Evolutionary conservation across 2,113 vertebrate genomes (phyloP).

Genomic region (Rhipidura dahli): DNA sequence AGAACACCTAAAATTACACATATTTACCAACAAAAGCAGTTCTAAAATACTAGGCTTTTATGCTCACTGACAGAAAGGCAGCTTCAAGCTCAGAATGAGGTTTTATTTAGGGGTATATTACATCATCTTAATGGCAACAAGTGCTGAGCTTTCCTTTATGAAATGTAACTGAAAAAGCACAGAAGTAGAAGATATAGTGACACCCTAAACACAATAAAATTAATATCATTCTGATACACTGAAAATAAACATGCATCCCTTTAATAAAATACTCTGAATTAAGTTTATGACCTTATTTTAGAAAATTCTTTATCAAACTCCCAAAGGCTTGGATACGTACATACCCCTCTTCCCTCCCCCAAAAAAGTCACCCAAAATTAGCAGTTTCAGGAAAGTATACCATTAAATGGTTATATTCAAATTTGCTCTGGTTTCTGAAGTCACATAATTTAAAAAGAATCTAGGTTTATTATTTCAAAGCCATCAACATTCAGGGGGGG

Average conservation of each 20-base stretch:
- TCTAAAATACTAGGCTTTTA: not conserved
- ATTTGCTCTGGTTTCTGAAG: not conserved
- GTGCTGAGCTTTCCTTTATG: not conserved
- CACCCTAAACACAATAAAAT: not conserved
- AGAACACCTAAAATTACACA: not conserved
- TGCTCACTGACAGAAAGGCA: not conserved
- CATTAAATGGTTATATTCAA: not conserved
- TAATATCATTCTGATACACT: not conserved
- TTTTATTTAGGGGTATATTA: not conserved
- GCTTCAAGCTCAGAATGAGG: not conserved
- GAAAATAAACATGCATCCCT: not conserved
- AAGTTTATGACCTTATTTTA: not conserved
- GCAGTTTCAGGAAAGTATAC: not conserved
- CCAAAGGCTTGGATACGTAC: not conserved
- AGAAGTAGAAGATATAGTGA: not conserved
- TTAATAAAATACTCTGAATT: not conserved
- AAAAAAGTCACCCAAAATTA: not conserved
- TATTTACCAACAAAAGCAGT: conserved; percentile 1
- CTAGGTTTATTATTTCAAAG: not conserved
- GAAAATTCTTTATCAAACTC: not conserved
- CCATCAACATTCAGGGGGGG: not conserved
- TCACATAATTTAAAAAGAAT: not conserved
- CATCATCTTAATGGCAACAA: not conserved
- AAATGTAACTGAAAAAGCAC: not conserved
- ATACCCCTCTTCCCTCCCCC: fast-evolving